These are phyloP conservation scores for Phycodurus eques DNA, from an alignment of 2,113 vertebrate genomes.

Conservation along the genomic window DNA sequence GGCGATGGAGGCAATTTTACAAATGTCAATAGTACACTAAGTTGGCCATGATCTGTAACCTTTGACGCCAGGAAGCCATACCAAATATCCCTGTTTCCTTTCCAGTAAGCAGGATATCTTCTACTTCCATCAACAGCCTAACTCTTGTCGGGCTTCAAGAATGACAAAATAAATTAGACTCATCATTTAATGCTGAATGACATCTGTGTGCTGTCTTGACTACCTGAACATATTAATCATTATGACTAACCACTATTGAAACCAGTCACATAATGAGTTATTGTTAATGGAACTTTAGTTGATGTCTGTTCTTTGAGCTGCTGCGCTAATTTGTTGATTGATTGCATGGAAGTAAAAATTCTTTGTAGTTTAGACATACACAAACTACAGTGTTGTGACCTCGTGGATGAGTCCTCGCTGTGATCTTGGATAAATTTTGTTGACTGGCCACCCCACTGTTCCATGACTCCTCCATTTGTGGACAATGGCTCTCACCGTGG, in stretches of 20 bases:
- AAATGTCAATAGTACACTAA: slow-evolving; percentile 50
- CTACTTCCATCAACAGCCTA: slow-evolving; percentile 38
- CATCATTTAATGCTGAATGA: slow-evolving; percentile 11
- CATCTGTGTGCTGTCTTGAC: slow-evolving; percentile 9
- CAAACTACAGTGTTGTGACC: no score
- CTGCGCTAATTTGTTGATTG: background rate
- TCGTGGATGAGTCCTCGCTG: no score
- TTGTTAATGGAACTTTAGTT: background rate
- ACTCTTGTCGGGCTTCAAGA: slow-evolving; percentile 11
- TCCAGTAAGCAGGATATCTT: slow-evolving; percentile 45
- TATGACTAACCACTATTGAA: background rate
- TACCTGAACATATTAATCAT: background rate
- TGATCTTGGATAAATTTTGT: no score
- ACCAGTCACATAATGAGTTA: background rate
- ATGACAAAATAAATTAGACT: slow-evolving; percentile 21
- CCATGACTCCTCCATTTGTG: no score
- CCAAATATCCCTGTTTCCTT: slow-evolving; percentile 41
- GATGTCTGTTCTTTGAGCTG: background rate
- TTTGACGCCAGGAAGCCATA: slow-evolving; percentile 39
- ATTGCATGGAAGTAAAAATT: background rate
- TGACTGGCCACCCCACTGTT: no score
- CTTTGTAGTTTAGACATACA: no score
- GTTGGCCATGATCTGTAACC: slow-evolving; percentile 50
- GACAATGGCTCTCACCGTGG: no score
- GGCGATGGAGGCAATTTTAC: slow-evolving; percentile 37